These are phyloP conservation scores for Nymphalis polychloros DNA, from an alignment of 2,888 invertebrate genomes.

Conservation along the genomic window DNA sequence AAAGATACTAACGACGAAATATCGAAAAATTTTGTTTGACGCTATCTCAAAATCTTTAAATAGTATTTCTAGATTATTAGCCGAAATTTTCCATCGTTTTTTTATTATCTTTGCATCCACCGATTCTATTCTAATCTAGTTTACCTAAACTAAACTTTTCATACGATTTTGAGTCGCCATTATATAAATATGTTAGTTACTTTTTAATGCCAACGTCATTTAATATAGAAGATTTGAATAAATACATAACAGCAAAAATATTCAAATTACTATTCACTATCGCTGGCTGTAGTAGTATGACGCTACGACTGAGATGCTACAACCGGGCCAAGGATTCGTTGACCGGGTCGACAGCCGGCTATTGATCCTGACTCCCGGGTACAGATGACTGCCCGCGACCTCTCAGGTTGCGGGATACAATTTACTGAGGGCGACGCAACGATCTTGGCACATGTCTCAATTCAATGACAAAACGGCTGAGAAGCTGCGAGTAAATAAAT, in stretches of 20 bases:
- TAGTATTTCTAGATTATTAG: too few relatives aligned
- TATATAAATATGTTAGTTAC: too few relatives aligned
- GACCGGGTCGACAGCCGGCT: constrained; percentile 55
- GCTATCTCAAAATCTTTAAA: not conserved
- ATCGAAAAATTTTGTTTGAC: not conserved
- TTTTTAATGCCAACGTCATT: too few relatives aligned
- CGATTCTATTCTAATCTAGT: too few relatives aligned
- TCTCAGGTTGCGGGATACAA: not conserved
- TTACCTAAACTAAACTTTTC: too few relatives aligned
- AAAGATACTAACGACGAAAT: constrained; percentile 6
- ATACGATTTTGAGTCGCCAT: too few relatives aligned
- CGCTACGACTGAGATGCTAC: constrained; percentile 40
- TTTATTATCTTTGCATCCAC: too few relatives aligned
- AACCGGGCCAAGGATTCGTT: constrained; percentile 68
- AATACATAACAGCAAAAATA: constrained; percentile 35
- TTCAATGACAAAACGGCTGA: too few relatives aligned
- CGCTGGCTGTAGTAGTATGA: constrained; percentile 25
- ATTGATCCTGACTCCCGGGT: constrained; percentile 53
- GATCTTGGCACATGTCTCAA: not conserved
- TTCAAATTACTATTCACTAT: constrained; percentile 7
- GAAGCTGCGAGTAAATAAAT: too few relatives aligned
- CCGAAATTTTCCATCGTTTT: too few relatives aligned
- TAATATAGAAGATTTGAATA: too few relatives aligned
- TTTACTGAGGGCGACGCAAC: not conserved
- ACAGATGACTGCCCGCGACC: constrained; percentile 31